A percentile compares a stretch with the other conserved stretches of the same genome.
phyloP scores from a whole-genome alignment of 2,888 invertebrate genomes.

The Deilephila elpenor region DNA sequence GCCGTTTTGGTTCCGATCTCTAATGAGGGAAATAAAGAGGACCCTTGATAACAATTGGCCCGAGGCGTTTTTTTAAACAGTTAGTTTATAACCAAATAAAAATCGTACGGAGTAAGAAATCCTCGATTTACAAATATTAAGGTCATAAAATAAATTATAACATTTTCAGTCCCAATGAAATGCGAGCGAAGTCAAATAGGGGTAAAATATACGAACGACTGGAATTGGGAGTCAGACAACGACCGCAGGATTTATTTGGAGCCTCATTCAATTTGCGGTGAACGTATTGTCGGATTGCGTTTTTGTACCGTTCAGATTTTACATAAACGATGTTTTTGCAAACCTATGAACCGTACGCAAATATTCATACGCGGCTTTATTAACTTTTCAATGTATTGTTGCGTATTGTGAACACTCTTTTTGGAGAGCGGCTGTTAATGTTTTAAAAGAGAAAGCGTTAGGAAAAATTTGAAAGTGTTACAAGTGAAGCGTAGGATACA shows the following conservation, averaged over 20 bases:
- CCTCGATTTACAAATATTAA: conserved; percentile 31
- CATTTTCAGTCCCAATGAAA: conserved; percentile 65
- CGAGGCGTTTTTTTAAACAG: conserved; percentile 56
- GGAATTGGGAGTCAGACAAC: conserved; percentile 77
- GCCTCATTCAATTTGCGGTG: conserved; percentile 81
- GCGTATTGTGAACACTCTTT: not conserved
- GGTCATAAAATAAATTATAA: conserved; percentile 46
- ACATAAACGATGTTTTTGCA: conserved; percentile 56
- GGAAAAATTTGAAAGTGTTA: conserved; percentile 59
- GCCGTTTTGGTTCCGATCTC: conserved; percentile 55
- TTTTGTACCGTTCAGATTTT: conserved; percentile 66
- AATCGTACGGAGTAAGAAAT: conserved; percentile 30
- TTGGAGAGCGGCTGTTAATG: conserved; percentile 62
- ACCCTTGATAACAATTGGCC: conserved; percentile 65
- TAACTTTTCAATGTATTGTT: conserved; percentile 7
- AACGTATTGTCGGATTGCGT: conserved; percentile 78
- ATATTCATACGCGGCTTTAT: conserved; percentile 41
- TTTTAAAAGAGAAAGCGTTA: conserved; percentile 46
- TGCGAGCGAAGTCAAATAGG: conserved; percentile 72
- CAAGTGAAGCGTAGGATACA: conserved; percentile 64
- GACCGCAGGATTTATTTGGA: conserved; percentile 80
- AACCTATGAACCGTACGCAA: conserved; percentile 44
- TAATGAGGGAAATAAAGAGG: conserved; percentile 66
- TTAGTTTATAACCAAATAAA: conserved; percentile 41
- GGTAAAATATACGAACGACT: conserved; percentile 71